Evolutionary conservation across 64 coral and sea anemone species (phyloP).

Genomic region (Acropora yongei): DNA sequence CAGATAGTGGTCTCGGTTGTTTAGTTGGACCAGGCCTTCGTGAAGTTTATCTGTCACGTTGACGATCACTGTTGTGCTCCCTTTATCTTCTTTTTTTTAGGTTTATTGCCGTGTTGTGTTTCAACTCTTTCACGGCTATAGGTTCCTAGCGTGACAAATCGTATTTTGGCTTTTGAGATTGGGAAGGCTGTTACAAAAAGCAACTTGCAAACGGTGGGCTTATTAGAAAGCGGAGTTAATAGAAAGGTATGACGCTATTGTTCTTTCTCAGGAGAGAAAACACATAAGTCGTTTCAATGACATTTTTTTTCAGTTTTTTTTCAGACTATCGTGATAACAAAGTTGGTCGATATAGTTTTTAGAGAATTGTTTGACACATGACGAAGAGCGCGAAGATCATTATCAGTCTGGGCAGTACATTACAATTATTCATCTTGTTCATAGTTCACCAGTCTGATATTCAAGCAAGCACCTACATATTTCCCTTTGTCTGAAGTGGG

Average conservation of each 20-base stretch:
- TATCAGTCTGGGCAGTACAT: not conserved
- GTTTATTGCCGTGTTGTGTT: too few species aligned
- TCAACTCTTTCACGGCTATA: too few species aligned
- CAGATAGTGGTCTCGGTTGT: too few species aligned
- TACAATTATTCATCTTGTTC: slow-evolving; percentile 30
- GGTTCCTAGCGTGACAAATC: too few species aligned
- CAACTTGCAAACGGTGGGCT: slow-evolving; percentile 1
- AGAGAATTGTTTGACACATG: slow-evolving; percentile 20
- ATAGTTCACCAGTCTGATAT: slow-evolving; percentile 21
- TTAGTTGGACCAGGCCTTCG: too few species aligned
- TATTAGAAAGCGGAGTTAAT: not conserved
- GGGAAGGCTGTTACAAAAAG: not conserved
- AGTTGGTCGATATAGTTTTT: not conserved
- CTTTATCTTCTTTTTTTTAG: too few species aligned
- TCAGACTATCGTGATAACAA: not conserved
- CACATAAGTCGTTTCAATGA: slow-evolving; percentile 14
- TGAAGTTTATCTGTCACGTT: too few species aligned
- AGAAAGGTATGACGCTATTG: not conserved
- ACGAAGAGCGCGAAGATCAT: not conserved
- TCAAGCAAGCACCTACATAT: slow-evolving; percentile 9
- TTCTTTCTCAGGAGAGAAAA: slow-evolving; percentile 31
- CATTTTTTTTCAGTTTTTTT: slow-evolving; percentile 3
- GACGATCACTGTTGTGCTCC: too few species aligned
- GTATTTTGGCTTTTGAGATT: not conserved
- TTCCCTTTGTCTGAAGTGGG: slow-evolving; percentile 7